Evolutionary conservation across 2,113 vertebrate species (phyloP), one percentile per base, ranked within the genome.

Genomic region (Speoplatyrhinus poulsoni): DNA sequence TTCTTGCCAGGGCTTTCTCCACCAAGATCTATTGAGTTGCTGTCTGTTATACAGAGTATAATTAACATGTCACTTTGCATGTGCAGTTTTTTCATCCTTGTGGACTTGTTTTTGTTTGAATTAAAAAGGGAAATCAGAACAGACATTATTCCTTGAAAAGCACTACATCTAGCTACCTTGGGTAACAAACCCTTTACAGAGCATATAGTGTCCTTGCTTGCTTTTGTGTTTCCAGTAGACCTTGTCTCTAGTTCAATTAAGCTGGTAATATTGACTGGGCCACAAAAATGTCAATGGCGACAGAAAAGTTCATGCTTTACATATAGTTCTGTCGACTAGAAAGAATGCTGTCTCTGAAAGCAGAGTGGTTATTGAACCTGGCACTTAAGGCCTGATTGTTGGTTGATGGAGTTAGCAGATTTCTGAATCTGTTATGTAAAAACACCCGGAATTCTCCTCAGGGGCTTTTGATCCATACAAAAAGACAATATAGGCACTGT

Each of bases 261-360:
- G 79, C 85, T 82, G 76, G 60, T 80, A 46, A 72, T 84, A 90
- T 92, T 82, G 89, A 90, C 84, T 85, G 80, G 77, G 72, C 63
- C 61, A 68, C 26, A 77, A 55, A 81, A 87, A 83, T 73, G 78
- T 77, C 86, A 85, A 79, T 86, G 68, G 69, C 72, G 60, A 76
- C 79, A 66, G 63, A 86, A 80, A 82, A 65, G 72, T 82, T 69
- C 62, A 70, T 49, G 66, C 80, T 87, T 79, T 83, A 62, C 69
- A 71, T 83, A 75, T 83, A 75, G 67, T 79, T 70, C 55, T 66
- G 68, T 85, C 70, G 62, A 72, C 64, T 58, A 65, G 68, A 77
- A 73, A 68, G 56, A 75, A 75, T 54, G 63, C 12, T 58, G 13
- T 62, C 71, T 66, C n/a, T 63, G 65, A 79, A 54, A 79, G 77